These are phyloP conservation scores for Chroicocephalus ridibundus DNA, from an alignment of 2,113 vertebrate species.

Conservation along the genomic window DNA sequence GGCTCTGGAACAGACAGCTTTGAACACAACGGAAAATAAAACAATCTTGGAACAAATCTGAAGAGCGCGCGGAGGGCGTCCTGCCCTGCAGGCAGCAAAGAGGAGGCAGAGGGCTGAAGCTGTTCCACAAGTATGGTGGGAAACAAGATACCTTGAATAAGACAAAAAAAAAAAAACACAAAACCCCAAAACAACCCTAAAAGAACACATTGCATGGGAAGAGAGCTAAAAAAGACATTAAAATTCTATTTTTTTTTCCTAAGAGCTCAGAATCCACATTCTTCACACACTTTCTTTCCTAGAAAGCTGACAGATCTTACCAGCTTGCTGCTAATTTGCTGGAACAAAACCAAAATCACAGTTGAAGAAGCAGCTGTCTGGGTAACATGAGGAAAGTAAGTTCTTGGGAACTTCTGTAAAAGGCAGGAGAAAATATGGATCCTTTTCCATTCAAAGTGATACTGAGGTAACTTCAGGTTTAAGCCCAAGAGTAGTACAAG, in stretches of 20 bases:
- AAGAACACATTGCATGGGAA: background rate
- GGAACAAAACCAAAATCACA: background rate
- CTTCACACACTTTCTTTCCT: background rate
- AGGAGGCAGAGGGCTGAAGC: background rate
- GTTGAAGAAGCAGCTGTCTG: background rate
- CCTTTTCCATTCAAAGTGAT: background rate
- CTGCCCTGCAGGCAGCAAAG: background rate
- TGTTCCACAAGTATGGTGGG: background rate
- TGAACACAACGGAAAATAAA: background rate
- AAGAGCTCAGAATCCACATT: background rate
- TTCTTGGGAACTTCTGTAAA: background rate
- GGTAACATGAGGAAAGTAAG: background rate
- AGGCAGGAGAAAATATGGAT: background rate
- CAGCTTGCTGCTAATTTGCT: background rate
- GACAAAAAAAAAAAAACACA: rapidly evolving
- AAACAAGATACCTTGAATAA: background rate
- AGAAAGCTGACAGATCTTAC: background rate
- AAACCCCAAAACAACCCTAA: background rate
- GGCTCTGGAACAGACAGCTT: background rate
- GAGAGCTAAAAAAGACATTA: background rate
- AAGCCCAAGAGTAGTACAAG: background rate
- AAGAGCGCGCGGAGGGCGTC: background rate
- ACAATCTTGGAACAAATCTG: background rate
- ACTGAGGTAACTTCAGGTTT: background rate
- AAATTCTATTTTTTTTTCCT: background rate